Conservation (phyloP, 2,888 invertebrate genomes). For the Hartigia nigra region DNA sequence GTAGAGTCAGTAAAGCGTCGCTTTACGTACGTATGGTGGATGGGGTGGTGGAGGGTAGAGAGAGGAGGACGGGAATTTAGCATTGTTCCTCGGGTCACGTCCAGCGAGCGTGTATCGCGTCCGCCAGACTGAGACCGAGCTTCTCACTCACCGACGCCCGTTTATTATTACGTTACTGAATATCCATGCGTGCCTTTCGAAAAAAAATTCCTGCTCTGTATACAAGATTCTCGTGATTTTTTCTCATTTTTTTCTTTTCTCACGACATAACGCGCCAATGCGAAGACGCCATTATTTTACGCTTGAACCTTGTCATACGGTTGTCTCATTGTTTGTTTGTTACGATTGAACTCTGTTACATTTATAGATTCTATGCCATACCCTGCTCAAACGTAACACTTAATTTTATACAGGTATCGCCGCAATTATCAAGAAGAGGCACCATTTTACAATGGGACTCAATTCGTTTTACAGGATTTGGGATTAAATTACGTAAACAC, state of each 20-base stretch:
- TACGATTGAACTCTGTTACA: background rate
- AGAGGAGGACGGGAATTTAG: slow-evolving; percentile 2
- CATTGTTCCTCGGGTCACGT: slow-evolving; percentile 22
- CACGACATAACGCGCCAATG: background rate
- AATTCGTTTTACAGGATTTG: background rate
- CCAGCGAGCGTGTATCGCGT: slow-evolving; percentile 8
- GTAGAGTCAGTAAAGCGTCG: background rate
- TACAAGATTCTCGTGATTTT: background rate
- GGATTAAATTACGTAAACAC: background rate
- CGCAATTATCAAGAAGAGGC: background rate
- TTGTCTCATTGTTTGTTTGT: background rate
- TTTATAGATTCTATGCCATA: background rate
- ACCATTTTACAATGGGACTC: background rate
- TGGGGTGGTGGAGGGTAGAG: background rate
- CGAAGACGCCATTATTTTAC: background rate
- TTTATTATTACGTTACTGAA: slow-evolving; percentile 2
- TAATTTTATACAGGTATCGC: background rate
- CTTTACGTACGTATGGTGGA: background rate
- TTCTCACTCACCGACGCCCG: slow-evolving; percentile 9
- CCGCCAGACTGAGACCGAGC: slow-evolving; percentile 16
- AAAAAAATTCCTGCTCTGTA: background rate
- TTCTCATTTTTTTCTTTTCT: background rate
- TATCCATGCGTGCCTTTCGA: background rate
- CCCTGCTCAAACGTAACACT: background rate
- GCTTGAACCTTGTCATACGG: background rate